These are phyloP conservation scores for Hoplostethus atlanticus DNA, from an alignment of 2,797 vertebrate species.

Conservation along the genomic window DNA sequence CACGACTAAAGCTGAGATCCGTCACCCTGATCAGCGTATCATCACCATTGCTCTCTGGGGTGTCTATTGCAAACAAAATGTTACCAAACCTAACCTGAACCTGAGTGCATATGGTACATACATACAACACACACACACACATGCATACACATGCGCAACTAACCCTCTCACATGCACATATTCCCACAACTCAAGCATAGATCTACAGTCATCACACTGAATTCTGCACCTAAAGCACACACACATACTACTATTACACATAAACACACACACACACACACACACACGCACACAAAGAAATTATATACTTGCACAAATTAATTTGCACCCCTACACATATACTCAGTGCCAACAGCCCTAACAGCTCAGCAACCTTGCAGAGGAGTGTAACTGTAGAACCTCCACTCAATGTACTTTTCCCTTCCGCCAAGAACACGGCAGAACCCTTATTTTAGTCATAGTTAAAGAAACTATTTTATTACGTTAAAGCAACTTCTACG, in stretches of 20 bases:
- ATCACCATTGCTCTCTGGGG: constrained; percentile 36
- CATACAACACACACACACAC: constrained; percentile 29
- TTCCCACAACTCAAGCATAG: too few relatives aligned
- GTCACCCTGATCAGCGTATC: constrained; percentile 55
- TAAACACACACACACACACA: constrained; percentile 2
- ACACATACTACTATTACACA: background rate
- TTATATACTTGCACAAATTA: background rate
- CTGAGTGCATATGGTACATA: constrained; percentile 28
- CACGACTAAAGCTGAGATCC: constrained; percentile 34
- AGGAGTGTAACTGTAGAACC: constrained; percentile 69
- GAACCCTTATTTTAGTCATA: constrained; percentile 53
- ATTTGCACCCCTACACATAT: constrained; percentile 30
- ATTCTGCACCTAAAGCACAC: background rate
- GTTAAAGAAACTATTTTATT: background rate
- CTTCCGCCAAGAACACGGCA: constrained; percentile 67
- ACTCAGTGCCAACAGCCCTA: constrained; percentile 29
- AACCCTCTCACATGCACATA: background rate
- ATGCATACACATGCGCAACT: background rate
- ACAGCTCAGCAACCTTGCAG: constrained; percentile 57
- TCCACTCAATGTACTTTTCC: constrained; percentile 52
- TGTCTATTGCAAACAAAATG: constrained; percentile 44
- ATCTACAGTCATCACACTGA: background rate
- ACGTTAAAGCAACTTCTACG: background rate
- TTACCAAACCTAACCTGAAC: constrained; percentile 19
- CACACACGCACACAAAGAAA: constrained; percentile 2